phyloP scores from a whole-genome alignment of 1,140 invertebrate genomes.

The Daktulosphaira vitifoliae region DNA sequence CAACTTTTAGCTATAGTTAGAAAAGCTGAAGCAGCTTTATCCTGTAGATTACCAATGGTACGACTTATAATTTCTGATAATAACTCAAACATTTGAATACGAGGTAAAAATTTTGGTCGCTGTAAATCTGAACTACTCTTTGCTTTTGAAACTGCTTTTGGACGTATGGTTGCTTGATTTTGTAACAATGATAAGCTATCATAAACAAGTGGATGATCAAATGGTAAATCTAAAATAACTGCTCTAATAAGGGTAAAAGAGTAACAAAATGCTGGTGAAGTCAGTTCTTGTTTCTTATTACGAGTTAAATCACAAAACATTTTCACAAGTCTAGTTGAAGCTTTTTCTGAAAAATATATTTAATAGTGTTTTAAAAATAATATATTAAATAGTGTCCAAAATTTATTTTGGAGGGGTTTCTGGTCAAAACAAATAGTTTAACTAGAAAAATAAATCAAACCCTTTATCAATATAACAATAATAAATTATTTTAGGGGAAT shows the following conservation, averaged over 20 bases:
- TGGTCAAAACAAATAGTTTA: too few relatives aligned
- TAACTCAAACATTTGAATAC: conserved; percentile 68
- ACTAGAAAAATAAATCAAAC: too few relatives aligned
- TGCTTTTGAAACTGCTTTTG: conserved; percentile 25
- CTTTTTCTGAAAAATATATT: conserved; percentile 6
- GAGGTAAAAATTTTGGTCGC: conserved; percentile 68
- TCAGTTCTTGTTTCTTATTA: conserved; percentile 45
- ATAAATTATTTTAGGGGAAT: too few relatives aligned
- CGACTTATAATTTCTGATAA: conserved; percentile 70
- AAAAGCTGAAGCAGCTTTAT: conserved; percentile 63
- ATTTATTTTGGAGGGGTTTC: too few relatives aligned
- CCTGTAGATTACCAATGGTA: conserved; percentile 56
- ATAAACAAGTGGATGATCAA: conserved; percentile 52
- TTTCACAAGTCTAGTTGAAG: conserved; percentile 13
- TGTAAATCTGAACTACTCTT: conserved; percentile 40
- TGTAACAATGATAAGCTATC: conserved; percentile 61
- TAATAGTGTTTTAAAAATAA: neutral
- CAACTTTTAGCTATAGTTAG: conserved; percentile 65
- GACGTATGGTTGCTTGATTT: conserved; percentile 49
- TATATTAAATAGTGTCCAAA: neutral
- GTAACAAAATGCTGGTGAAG: conserved; percentile 70
- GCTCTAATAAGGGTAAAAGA: conserved; percentile 69
- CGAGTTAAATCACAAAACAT: conserved; percentile 25
- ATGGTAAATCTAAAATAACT: conserved; percentile 49
- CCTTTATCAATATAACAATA: too few relatives aligned